These are phyloP conservation scores for Heteractis magnifica DNA, from an alignment of 92 coral and sea anemone species.

Conservation along the genomic window DNA sequence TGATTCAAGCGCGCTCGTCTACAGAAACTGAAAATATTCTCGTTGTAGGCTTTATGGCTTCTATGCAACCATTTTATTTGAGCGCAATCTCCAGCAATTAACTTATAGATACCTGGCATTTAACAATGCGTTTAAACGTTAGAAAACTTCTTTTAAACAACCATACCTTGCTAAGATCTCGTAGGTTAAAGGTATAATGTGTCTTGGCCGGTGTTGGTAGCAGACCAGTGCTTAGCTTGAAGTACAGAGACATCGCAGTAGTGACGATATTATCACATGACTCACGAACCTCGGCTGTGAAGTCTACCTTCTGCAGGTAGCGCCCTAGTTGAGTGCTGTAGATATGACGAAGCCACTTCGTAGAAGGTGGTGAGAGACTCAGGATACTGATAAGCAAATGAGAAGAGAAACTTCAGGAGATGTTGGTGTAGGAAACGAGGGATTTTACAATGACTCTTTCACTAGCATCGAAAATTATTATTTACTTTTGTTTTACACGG, in stretches of 20 bases:
- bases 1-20: too few relatives aligned
- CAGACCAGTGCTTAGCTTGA: slow-evolving; percentile 65
- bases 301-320: slow-evolving; percentile 83
- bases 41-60: too few relatives aligned
- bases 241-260: slow-evolving; percentile 73
- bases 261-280: slow-evolving; percentile 68
- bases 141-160: neutral
- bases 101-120: too few relatives aligned
- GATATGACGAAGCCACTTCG: slow-evolving; percentile 84
- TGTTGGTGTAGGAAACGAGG: too few relatives aligned
- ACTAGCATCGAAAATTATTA: too few relatives aligned
- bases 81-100: too few relatives aligned
- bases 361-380: slow-evolving; percentile 85
- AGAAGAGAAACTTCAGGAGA: neutral
- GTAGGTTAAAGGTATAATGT: slow-evolving; percentile 88
- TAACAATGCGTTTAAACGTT: too few relatives aligned
- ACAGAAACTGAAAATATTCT: too few relatives aligned
- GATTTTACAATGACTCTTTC: too few relatives aligned
- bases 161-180: slow-evolving; percentile 86
- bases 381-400: slow-evolving; percentile 53
- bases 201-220: slow-evolving; percentile 96
- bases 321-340: slow-evolving; percentile 93
- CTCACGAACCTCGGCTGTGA: slow-evolving; percentile 79
- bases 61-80: too few relatives aligned
- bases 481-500: too few relatives aligned